Evolutionary conservation across 2,113 vertebrate genomes (phyloP).

Genomic region (Loxodonta africana): DNA sequence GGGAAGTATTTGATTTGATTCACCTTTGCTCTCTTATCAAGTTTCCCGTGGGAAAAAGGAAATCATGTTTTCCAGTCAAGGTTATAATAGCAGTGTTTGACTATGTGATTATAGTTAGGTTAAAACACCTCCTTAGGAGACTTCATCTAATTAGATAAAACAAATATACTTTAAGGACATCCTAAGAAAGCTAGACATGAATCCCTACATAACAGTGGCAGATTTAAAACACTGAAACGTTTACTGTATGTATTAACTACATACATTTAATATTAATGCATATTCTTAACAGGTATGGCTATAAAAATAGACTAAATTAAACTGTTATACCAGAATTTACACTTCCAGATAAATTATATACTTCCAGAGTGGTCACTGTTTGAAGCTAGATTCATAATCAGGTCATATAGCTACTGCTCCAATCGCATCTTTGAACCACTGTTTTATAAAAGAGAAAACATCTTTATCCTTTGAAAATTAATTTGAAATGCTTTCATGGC

Average conservation of each 20-base stretch:
- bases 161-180: not conserved
- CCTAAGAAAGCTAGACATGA: slow-evolving; percentile 27
- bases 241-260: not conserved
- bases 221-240: slow-evolving; percentile 28
- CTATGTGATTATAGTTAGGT: slow-evolving; percentile 58
- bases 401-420: not conserved
- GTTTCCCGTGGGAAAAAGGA: slow-evolving; percentile 53
- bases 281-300: slow-evolving; percentile 15
- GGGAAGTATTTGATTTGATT: not conserved
- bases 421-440: not conserved
- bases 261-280: not conserved
- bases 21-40: not conserved
- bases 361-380: not conserved
- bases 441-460: not conserved
- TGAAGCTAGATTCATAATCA: not conserved
- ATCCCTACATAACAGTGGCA: not conserved
- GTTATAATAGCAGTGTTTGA: slow-evolving; percentile 24
- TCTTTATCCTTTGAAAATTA: not conserved
- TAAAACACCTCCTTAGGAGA: slow-evolving; percentile 48
- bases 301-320: slow-evolving; percentile 15
- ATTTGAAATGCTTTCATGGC: slow-evolving; percentile 32
- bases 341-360: not conserved
- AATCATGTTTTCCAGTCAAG: slow-evolving; percentile 10
- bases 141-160: slow-evolving; percentile 54
- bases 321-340: not conserved